Evolutionary conservation across 2,888 invertebrate species (phyloP), one percentile per base, ranked within the genome.

Genomic region (Sarcophaga variegata): DNA sequence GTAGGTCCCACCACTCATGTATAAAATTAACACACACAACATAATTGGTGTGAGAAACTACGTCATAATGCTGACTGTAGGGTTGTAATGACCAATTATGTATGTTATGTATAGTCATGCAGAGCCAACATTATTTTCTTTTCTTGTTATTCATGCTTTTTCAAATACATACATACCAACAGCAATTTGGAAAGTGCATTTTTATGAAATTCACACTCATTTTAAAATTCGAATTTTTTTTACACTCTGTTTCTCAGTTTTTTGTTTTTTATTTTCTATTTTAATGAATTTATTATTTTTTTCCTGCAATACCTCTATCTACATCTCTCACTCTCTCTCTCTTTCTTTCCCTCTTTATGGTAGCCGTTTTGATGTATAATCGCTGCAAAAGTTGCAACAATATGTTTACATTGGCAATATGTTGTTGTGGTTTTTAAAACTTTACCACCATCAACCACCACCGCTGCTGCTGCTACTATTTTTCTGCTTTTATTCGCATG

Each of bases 401-500:
- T 86, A 80, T 77, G 83, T 82, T 86, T 70, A 67, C 54, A 66
- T 75, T 82, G 54, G 71, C 86, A 86, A 83, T 82, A 83, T 83
- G 86, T 79, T 79, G 86, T 82, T 82, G 82, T 71, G 86, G 86
- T 83, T 79, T 79, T 71, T 20, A 64, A 75, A 82, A 79, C 70
- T 85, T 70, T 54, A 82, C 82, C 78, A 82, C 78, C 76, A 71
- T 80, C 54, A 54, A 8, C 54, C 14, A 17, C 17, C 54, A 4
- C 17, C 4, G 12, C 54, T 14, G 54, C 37, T 37, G 37, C 37
- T 54, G 17, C 17, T 14, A 54, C 17, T 54, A 17, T 54, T 54
- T 54, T 54, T 54, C 14, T 8, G 37, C 14, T 54, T 84, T 80
- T 49, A 71, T 70, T 80, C 76, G 22, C 49, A 71, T 67, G 62